Percentiles rank a stretch among this genome's conserved stretches.
These are phyloP conservation scores for Astropecten irregularis DNA, from an alignment of 53 echinoderm and acorn worm genomes.

Conservation along the genomic window DNA sequence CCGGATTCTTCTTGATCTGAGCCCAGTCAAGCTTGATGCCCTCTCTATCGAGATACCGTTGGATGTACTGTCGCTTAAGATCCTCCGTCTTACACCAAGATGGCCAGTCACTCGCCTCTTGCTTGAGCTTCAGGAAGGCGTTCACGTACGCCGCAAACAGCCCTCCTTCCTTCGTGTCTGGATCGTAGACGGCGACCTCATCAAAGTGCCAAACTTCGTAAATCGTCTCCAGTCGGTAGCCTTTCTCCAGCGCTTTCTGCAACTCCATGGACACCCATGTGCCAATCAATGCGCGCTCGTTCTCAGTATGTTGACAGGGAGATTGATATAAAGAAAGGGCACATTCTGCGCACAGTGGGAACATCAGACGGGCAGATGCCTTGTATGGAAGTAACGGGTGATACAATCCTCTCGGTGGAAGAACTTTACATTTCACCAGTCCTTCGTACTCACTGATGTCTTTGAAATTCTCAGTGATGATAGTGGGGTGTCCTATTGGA, in stretches of 20 bases:
- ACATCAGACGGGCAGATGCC: constrained; percentile 55
- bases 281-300: constrained; percentile 56
- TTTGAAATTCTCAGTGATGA: constrained; percentile 54
- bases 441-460: constrained; percentile 53
- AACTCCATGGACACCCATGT: constrained; percentile 74
- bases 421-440: constrained; percentile 58
- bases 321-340: background rate
- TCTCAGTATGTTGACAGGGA: constrained; percentile 24
- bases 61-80: constrained; percentile 27
- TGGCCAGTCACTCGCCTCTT: constrained; percentile 84
- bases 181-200: constrained; percentile 19
- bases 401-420: constrained; percentile 63
- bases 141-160: constrained; percentile 69
- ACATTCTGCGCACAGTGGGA: constrained; percentile 69
- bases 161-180: constrained; percentile 34
- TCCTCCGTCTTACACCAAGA: constrained; percentile 37
- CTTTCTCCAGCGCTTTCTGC: constrained; percentile 61
- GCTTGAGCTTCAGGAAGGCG: constrained; percentile 72
- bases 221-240: constrained; percentile 49
- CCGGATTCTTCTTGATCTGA: constrained; percentile 47
- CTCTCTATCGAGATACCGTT: constrained; percentile 42
- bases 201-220: constrained; percentile 78
- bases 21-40: constrained; percentile 35
- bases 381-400: constrained; percentile 68
- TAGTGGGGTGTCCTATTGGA: constrained; percentile 65